Evolutionary conservation across 30 jellyfish, hydroid and myxozoan species (phyloP).

Genomic region (Nemopilema nomurai): DNA sequence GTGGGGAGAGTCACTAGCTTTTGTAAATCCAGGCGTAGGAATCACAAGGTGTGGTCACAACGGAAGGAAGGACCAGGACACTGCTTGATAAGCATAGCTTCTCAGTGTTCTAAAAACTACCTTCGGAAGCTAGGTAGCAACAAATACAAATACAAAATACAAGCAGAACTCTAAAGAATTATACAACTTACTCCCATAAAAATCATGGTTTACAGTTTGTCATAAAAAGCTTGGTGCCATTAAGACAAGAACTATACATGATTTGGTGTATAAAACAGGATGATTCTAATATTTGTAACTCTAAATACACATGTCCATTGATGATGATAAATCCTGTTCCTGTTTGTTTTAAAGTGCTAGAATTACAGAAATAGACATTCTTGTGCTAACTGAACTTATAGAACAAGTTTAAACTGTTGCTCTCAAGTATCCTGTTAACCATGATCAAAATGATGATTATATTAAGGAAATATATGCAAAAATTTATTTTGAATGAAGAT

Average conservation of each 20-base stretch:
- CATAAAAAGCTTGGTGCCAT: background rate
- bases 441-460: background rate
- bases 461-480: background rate
- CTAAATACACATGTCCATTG: background rate
- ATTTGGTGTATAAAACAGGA: background rate
- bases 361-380: background rate
- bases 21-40: slow-evolving; percentile 9
- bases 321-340: background rate
- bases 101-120: slow-evolving; percentile 13
- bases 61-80: slow-evolving; percentile 10
- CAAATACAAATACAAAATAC: background rate
- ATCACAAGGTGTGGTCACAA: slow-evolving; percentile 6
- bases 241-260: background rate
- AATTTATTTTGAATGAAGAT: background rate
- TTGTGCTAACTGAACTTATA: background rate
- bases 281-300: background rate
- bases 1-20: slow-evolving; percentile 15
- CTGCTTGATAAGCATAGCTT: slow-evolving; percentile 9
- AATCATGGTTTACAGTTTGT: background rate
- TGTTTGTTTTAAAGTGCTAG: background rate
- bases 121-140: slow-evolving; percentile 12
- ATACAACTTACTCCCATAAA: background rate
- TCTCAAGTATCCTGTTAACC: background rate
- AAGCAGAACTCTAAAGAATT: background rate
- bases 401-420: background rate